Evolutionary conservation across 2,113 vertebrate species (phyloP), one percentile per base, ranked within the genome.

Genomic region (Parotia lawesii): DNA sequence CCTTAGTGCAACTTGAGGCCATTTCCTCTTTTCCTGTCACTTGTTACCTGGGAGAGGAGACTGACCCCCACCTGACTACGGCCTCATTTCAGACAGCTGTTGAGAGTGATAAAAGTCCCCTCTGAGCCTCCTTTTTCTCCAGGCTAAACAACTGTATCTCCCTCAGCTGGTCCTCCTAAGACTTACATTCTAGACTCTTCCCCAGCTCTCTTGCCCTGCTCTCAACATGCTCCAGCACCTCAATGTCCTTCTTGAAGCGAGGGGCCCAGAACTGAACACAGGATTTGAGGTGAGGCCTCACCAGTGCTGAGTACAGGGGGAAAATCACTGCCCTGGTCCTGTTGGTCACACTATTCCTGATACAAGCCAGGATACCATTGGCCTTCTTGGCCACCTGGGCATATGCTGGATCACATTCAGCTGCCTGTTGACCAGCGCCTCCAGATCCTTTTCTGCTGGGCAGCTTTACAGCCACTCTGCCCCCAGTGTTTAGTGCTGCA

Each of bases 401-500:
- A 74, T 33, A 44, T 5, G 24, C 27, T 29, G 18, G 23, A 21
- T 79, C 47, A 11, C 37, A 1, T 54, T 84, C 58, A 94, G 16
- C 11, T 1, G 0, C 12, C 45, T 57, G 17, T 42, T 2, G 0
- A 73, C 12, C 10, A 60, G 13, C 1, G 6, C 5, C 2, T 22
- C 22, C 25, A 38, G 44, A 15, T 79, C 20, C 7, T 76, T 84
- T 69, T 69, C 64, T 3, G 0, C 8, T 3, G 1, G 21, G 24
- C 21, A 60, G 13, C 8, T 80, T 60, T 65, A 35, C 24, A 65
- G 28, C 27, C 40, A 12, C 12, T 80, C 35, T 31, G 62, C 47
- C 45, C 20, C 6, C 40, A 15, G 21, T 3, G 3, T 54, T 28
- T 33, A 72, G 14, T 0, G 0, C 11, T 66, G 6, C 3, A 0